Evolutionary conservation across 1,140 invertebrate species (phyloP), one percentile per base, ranked within the genome.

Genomic region (Drosophila asahinai): DNA sequence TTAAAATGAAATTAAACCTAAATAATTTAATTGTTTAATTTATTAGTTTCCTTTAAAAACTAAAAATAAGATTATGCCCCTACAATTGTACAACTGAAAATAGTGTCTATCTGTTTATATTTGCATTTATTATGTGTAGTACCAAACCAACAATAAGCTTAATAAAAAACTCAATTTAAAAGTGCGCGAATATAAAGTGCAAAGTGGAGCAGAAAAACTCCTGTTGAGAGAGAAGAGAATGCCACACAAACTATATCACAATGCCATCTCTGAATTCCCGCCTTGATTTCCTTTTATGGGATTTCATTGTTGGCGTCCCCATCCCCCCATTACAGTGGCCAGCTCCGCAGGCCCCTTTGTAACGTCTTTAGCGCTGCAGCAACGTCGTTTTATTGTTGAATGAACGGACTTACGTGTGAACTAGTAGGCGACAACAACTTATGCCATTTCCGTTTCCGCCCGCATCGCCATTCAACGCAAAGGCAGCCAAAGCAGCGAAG

Each of bases 361-460:
- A 62, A 33, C 67, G 57, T 73, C 71, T 51, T 49, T 60, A 73
- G 70, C 66, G 54, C 47, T 43, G 59, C 47, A 68, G 77, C 63
- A 49, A 47, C 47, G 70, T 36, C 77, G 81, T 86, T 89, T 81
- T 81, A 90, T 89, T 89, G 84, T 90, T 79, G 81, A 90, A 68
- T 86, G 86, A 80, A 77, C 86, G 86, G 86, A 90, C 81, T 82
- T 90, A 82, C 86, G 81, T 90, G 86, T 90, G 86, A 90, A 90
- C 86, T 90, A 80, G 67, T 77, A 90, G 86, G 86, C 86, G 86
- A 90, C 86, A 90, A 90, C 86, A 90, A 90, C 86, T 90, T 90
- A 90, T 90, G 86, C 86, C 86, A 90, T 90, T 91, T 90, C 86
- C 86, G 86, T 81, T 77, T 90, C 86, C 86, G 79, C 25, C 64